Conservation (phyloP, 2,113 vertebrate species). For the Chloroceryle aenea region DNA sequence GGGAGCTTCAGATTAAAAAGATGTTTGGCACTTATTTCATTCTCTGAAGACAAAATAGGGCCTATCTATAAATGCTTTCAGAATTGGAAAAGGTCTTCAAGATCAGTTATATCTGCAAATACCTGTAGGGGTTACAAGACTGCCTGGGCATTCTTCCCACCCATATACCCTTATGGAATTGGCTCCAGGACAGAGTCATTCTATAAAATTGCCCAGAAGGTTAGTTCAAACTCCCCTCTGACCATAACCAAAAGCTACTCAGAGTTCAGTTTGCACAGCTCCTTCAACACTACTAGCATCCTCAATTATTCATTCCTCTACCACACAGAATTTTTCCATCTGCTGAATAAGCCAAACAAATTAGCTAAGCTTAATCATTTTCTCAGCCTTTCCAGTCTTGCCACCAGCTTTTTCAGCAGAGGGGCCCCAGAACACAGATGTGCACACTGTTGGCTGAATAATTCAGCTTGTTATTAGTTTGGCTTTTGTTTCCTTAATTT, state of each 20-base stretch:
- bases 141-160: not conserved
- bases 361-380: not conserved
- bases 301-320: not conserved
- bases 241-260: not conserved
- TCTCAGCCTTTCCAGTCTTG: not conserved
- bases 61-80: not conserved
- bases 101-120: not conserved
- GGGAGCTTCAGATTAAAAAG: not conserved
- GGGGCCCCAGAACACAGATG: not conserved
- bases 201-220: not conserved
- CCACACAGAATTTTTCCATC: not conserved
- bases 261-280: not conserved
- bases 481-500: not conserved
- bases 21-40: not conserved
- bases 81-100: not conserved
- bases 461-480: not conserved
- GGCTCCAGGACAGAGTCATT: not conserved
- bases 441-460: not conserved
- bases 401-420: slow-evolving; percentile 4
- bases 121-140: not conserved
- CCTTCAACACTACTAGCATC: not conserved
- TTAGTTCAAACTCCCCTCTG: not conserved
- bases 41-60: not conserved
- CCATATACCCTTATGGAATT: not conserved
- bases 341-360: not conserved